Evolutionary conservation across 2,797 vertebrate species (phyloP).

Genomic region (Spea hammondii): DNA sequence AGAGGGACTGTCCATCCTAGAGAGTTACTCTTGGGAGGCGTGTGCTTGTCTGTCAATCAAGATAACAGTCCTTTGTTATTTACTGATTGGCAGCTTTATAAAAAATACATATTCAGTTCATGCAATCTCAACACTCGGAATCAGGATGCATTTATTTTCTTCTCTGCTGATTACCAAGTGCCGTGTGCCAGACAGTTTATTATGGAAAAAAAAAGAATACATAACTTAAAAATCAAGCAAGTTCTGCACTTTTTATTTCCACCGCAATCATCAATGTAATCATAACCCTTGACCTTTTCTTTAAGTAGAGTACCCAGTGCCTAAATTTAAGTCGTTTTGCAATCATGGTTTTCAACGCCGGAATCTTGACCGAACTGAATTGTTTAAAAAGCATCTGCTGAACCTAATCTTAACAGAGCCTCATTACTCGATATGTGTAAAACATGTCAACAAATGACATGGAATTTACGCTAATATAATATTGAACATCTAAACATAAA

Average conservation of each 20-base stretch:
- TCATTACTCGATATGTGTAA: not conserved
- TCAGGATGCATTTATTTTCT: not conserved
- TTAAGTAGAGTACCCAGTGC: not conserved
- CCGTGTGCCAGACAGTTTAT: not conserved
- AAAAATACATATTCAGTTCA: not conserved
- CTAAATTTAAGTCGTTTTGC: constrained; percentile 6
- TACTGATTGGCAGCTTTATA: not conserved
- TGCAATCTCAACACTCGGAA: not conserved
- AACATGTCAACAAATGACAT: constrained; percentile 1
- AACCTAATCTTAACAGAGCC: not conserved
- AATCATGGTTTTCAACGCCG: constrained; percentile 20
- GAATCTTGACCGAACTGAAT: constrained; percentile 14
- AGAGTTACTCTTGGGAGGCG: no score
- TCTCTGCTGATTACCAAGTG: not conserved
- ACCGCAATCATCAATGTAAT: constrained; percentile 24
- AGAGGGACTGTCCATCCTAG: no score
- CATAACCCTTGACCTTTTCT: constrained; percentile 28
- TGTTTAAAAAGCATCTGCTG: not conserved
- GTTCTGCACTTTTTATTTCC: not conserved
- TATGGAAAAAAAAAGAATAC: constrained; percentile 10
- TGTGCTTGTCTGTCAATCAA: no score
- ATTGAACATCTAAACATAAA: not conserved
- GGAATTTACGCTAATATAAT: not conserved
- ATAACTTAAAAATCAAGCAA: constrained; percentile 9
- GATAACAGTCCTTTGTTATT: no score